These are phyloP conservation scores for Zonitis immaculata DNA, from an alignment of 2,888 invertebrate species.

Conservation along the genomic window DNA sequence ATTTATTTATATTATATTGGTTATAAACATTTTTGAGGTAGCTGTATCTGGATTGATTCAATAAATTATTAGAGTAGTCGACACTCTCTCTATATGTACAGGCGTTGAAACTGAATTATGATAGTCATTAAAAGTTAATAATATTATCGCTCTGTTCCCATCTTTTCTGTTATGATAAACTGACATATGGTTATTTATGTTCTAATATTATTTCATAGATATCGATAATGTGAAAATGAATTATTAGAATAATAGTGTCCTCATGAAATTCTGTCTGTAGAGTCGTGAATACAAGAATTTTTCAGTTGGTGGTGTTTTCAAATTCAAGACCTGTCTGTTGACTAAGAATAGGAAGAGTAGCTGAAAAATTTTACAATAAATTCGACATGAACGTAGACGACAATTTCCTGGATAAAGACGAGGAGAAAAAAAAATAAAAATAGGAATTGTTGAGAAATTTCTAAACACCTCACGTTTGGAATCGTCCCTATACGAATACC, in stretches of 20 bases:
- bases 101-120: constrained; percentile 20
- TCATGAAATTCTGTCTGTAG: too few relatives aligned
- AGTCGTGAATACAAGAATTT: neutral
- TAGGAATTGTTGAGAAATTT: neutral
- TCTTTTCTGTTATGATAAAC: neutral
- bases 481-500: neutral
- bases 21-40: neutral
- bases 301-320: neutral
- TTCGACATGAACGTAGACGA: neutral
- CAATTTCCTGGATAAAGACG: neutral
- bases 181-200: neutral
- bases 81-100: constrained; percentile 12
- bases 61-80: constrained; percentile 18
- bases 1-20: too few relatives aligned
- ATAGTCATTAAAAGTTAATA: constrained; percentile 23
- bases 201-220: neutral
- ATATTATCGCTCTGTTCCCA: constrained; percentile 14
- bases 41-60: neutral
- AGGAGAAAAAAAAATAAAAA: neutral
- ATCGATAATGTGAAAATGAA: too few relatives aligned
- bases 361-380: neutral
- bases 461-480: neutral
- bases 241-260: too few relatives aligned
- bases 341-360: neutral
- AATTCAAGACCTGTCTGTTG: neutral